Evolutionary conservation across 2,888 invertebrate species (phyloP).

Genomic region (Xylocampa areola): DNA sequence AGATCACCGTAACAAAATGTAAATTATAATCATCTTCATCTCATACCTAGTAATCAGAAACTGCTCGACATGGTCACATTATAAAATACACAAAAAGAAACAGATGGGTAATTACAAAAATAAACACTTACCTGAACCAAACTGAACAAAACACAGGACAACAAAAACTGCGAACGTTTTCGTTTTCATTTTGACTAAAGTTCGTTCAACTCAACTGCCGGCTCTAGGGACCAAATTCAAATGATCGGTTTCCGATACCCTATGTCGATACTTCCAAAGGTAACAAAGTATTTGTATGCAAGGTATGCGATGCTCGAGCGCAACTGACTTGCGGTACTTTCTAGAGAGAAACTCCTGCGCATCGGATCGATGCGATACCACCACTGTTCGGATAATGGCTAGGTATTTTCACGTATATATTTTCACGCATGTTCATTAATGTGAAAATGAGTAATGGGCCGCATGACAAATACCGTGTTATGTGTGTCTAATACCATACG

Average conservation of each 20-base stretch:
- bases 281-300: constrained; percentile 85
- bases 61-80: constrained; percentile 18
- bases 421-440: constrained; percentile 61
- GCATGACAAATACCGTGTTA: constrained; percentile 40
- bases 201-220: constrained; percentile 69
- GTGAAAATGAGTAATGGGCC: constrained; percentile 43
- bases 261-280: constrained; percentile 79
- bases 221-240: constrained; percentile 85
- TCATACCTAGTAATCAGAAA: constrained; percentile 20
- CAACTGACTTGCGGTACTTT: constrained; percentile 87
- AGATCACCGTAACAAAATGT: constrained; percentile 27
- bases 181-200: constrained; percentile 74
- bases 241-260: constrained; percentile 77
- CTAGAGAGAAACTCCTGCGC: constrained; percentile 88
- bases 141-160: constrained; percentile 65
- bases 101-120: constrained; percentile 19
- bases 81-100: not conserved
- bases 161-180: constrained; percentile 67
- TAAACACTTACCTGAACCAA: constrained; percentile 68
- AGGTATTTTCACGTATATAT: constrained; percentile 61
- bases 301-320: constrained; percentile 79
- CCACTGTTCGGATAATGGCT: constrained; percentile 63
- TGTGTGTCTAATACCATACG: constrained; percentile 38
- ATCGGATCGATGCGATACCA: constrained; percentile 70
- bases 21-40: constrained; percentile 23